Evolutionary conservation across 2,797 vertebrate genomes (phyloP), one percentile per base, ranked within the genome.

Genomic region (Sebastes ruberrimus): DNA sequence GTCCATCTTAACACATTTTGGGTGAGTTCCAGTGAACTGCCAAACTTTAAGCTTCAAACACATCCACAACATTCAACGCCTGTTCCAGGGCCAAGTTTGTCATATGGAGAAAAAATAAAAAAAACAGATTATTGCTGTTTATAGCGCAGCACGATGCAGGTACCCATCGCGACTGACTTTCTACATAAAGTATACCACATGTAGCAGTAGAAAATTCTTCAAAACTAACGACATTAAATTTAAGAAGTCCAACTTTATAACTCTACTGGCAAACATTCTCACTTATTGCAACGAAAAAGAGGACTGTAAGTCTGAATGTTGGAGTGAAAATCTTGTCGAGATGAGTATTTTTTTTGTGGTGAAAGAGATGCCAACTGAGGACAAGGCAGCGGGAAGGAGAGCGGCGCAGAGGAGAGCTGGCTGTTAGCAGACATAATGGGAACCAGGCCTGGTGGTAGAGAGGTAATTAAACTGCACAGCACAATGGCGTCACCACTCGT

Each of bases 401-500:
- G 82, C 74, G 38, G 16, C 60, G 32, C 82, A 84, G 89, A 86
- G 78, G 86, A 91, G 87, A 73, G 86, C 81, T 91, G 86, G 90
- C 86, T 88, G 87, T 87, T 87, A 84, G 89, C 72, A 56, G 73
- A 86, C 81, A 83, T 91, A 93, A 94, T 93, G 88, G 84, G 84
- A 93, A 92, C 85, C 93, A 94, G 94, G 84, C 87, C 86, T 81
- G 86, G 80, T 88, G 88, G 84, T 78, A 55, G 83, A 84, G 83
- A 87, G 78, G 91, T 93, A 90, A 93, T 94, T 93, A 94, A 93
- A 92, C 88, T 83, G 83, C 74, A 23, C 88, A 89, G 89, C 86
- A 88, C 85, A 88, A 92, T 92, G 92, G 90, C 92, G 88, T 94
- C 93, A 93, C 87, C 83, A 70, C 88, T 92, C 83, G 52, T 94